Base-by-base conservation (phyloP, 2,888 invertebrate species). In the Andrena praecox region DNA sequence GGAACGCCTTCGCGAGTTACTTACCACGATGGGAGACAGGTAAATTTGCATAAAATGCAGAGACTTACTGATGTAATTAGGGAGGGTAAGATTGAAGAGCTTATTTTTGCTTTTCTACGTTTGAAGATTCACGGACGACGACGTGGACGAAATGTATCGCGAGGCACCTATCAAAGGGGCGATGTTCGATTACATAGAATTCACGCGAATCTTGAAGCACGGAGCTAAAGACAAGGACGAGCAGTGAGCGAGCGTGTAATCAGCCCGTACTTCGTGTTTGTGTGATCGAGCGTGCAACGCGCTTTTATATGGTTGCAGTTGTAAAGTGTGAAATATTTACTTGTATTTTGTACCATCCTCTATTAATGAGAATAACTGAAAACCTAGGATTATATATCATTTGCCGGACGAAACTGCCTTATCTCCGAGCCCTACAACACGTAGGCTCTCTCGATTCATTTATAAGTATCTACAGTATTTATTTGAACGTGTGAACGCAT, bases 151-250 rank as follows among this genome's bases (percentile, higher is more conserved):
- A 94, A 99, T 99, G 98, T 98, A 99, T 92, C 96, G 99, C 5
- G 99, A 99, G 94, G 99, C 99, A 48, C 99, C 99, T 3, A 99
- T 99, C 91, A 98, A 98, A 91, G 97, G 97, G 67, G 97, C 97
- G 0, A 96, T 98, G 93, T 99, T 99, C 93, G 98, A 99, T 95
- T 99, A 99, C 93, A 96, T 99, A 69, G 99, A 99, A 95, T 99
- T 99, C 94, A 99, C 99, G 50, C 97, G 99, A 92, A 99, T 99
- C 93, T 95, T 99, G 90, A 99, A 99, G 94, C 99, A 99, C 91
- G 99, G 99, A 67, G 99, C 99, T 91, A 99, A 99, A 95, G 99
- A 99, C 90, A 98, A 99, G 94, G 99, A 99, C 94, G 99, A 99
- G 93, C 97, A 98, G 95, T 97, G 89, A 93, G 88, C 27, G 56